These are phyloP conservation scores for Scaptomyza graminum DNA, from an alignment of 1,140 invertebrate species.

Conservation along the genomic window DNA sequence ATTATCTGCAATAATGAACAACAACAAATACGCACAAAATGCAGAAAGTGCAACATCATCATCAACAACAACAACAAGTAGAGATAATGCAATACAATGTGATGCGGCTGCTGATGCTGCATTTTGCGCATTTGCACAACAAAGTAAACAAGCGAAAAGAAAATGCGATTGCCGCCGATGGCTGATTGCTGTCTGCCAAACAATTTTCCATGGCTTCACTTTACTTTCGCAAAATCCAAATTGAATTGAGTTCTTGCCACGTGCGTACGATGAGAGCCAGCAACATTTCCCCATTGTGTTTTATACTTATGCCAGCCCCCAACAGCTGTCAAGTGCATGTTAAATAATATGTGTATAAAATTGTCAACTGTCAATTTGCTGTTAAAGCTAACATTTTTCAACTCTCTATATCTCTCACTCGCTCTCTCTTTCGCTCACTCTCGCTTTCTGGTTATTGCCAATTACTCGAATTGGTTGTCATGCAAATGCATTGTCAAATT, in stretches of 20 bases:
- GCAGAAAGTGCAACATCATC: neutral
- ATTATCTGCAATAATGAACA: neutral
- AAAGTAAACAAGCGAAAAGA: conserved; percentile 61
- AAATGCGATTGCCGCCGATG: conserved; percentile 27
- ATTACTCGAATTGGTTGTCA: conserved; percentile 9
- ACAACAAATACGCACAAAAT: neutral
- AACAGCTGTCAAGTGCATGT: conserved; percentile 7
- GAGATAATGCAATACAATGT: conserved; percentile 43
- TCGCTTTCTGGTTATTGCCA: neutral
- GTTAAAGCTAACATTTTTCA: conserved; percentile 1
- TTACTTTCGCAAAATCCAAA: conserved; percentile 24
- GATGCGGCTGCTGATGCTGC: conserved; percentile 9
- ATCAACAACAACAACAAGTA: conserved; percentile 8
- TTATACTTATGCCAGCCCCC: neutral
- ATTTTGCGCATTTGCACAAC: conserved; percentile 64
- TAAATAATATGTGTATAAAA: neutral
- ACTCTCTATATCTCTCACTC: neutral
- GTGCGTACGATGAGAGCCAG: neutral
- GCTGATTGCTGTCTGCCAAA: conserved; percentile 30
- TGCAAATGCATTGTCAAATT: conserved; percentile 39
- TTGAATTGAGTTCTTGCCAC: conserved; percentile 29
- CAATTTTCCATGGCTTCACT: conserved; percentile 24
- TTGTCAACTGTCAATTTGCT: conserved; percentile 20
- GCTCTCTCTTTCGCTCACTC: neutral
- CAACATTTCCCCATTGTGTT: neutral